Evolutionary conservation across 1,140 invertebrate genomes (phyloP).

Genomic region (Danaus plexippus): DNA sequence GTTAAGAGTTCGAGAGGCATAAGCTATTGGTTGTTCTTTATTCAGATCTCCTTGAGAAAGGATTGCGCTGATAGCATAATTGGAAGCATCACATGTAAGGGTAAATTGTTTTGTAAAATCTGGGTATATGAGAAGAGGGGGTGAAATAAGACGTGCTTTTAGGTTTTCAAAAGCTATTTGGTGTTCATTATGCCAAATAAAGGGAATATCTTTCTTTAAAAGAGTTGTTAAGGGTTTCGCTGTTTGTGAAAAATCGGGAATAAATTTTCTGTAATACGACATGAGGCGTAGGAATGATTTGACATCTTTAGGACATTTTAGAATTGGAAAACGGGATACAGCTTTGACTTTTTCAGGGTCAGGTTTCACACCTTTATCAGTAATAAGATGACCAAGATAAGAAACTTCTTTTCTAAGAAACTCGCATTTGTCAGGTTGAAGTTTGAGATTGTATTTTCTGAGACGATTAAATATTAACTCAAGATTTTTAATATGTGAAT

Average conservation of each 20-base stretch:
- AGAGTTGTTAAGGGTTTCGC: no score
- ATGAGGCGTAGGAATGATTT: constrained; percentile 7
- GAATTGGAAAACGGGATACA: constrained; percentile 6
- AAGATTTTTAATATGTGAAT: constrained; percentile 7
- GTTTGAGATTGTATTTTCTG: constrained; percentile 13
- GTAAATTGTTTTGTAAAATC: neutral
- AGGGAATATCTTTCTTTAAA: no score
- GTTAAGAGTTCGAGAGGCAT: neutral
- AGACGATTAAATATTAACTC: constrained; percentile 5
- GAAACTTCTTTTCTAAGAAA: constrained; percentile 16
- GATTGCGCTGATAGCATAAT: no score
- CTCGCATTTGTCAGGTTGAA: constrained; percentile 18
- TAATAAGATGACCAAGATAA: no score
- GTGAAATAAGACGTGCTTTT: neutral
- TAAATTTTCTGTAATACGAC: no score
- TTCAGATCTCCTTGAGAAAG: no score
- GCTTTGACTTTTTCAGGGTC: constrained; percentile 14
- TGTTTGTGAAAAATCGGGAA: no score
- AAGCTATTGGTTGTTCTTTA: no score
- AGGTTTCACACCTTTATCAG: constrained; percentile 11
- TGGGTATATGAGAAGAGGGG: neutral
- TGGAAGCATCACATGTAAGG: constrained; percentile 1
- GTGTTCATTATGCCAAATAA: no score
- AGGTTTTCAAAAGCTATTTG: constrained; percentile 10
- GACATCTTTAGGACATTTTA: constrained; percentile 9